These are phyloP conservation scores for Macrochelys suwanniensis DNA, from an alignment of 2,797 vertebrate species.

Conservation along the genomic window DNA sequence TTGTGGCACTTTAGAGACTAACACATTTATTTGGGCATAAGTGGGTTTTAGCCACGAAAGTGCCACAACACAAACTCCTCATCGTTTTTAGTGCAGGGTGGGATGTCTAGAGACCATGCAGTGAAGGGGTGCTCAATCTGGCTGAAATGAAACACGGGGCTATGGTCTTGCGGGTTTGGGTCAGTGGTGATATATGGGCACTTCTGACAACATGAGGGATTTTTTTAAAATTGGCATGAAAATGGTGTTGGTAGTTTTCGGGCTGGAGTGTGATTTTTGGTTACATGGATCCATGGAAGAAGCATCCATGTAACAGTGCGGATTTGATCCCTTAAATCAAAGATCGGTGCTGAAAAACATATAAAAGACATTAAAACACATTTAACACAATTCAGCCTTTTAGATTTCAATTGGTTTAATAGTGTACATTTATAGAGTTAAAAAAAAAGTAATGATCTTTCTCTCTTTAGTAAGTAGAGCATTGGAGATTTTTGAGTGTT, in stretches of 20 bases:
- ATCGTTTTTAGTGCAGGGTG: background rate
- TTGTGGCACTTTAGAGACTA: too few relatives aligned
- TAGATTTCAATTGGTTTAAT: background rate
- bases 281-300: fast-evolving
- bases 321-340: fast-evolving
- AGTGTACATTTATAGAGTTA: background rate
- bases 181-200: background rate
- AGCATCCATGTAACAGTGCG: background rate
- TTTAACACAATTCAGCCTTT: background rate
- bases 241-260: background rate
- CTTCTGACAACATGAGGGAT: background rate
- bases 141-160: background rate
- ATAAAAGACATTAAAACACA: background rate
- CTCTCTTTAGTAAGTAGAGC: background rate
- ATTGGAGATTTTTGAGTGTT: constrained; percentile 5
- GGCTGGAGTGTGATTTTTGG: background rate
- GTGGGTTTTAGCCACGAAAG: too few relatives aligned
- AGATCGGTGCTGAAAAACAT: background rate
- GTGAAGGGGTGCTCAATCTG: background rate
- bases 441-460: background rate
- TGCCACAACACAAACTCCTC: too few relatives aligned
- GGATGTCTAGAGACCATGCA: background rate
- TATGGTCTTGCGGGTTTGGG: background rate
- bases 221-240: background rate
- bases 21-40: too few relatives aligned